A percentile compares a stretch with the other conserved stretches of the same genome.
phyloP scores from a whole-genome alignment of 2,797 vertebrate genomes.

The Leptatherina wallacei region DNA sequence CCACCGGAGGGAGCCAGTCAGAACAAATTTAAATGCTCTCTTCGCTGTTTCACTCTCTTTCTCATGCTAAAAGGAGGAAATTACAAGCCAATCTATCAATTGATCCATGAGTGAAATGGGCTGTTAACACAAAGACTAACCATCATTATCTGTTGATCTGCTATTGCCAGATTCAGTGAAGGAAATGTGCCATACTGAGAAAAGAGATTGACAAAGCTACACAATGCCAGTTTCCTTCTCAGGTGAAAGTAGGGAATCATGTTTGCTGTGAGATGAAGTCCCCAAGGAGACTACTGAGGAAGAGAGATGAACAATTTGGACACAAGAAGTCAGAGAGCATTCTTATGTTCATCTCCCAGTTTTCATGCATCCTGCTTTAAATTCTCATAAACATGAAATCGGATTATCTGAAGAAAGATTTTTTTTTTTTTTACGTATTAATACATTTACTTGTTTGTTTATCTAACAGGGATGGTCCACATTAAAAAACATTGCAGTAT shows the following conservation, averaged over 20 bases:
- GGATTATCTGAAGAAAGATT: slow-evolving; percentile 3
- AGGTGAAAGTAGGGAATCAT: slow-evolving; percentile 28
- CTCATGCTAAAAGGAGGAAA: slow-evolving; percentile 56
- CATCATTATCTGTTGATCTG: slow-evolving; percentile 61
- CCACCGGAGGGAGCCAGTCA: slow-evolving; percentile 57
- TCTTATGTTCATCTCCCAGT: background rate
- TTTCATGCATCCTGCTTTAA: slow-evolving; percentile 20
- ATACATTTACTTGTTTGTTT: background rate
- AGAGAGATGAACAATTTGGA: slow-evolving; percentile 41
- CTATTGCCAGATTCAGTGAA: slow-evolving; percentile 39
- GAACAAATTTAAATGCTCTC: slow-evolving; percentile 63
- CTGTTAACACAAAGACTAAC: slow-evolving; percentile 53
- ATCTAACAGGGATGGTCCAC: background rate
- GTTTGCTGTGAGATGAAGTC: slow-evolving; percentile 53
- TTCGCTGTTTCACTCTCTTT: slow-evolving; percentile 58
- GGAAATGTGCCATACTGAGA: slow-evolving; percentile 16
- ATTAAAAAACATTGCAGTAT: background rate
- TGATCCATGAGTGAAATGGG: slow-evolving; percentile 54
- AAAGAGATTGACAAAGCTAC: slow-evolving; percentile 5
- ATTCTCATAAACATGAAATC: background rate
- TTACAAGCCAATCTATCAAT: slow-evolving; percentile 64
- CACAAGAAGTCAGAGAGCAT: slow-evolving; percentile 21
- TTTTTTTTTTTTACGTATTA: no score
- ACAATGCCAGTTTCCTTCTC: slow-evolving; percentile 11
- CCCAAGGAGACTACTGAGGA: slow-evolving; percentile 52